phyloP scores from a whole-genome alignment of 2,797 vertebrate genomes.

The Argyrosomus regius region DNA sequence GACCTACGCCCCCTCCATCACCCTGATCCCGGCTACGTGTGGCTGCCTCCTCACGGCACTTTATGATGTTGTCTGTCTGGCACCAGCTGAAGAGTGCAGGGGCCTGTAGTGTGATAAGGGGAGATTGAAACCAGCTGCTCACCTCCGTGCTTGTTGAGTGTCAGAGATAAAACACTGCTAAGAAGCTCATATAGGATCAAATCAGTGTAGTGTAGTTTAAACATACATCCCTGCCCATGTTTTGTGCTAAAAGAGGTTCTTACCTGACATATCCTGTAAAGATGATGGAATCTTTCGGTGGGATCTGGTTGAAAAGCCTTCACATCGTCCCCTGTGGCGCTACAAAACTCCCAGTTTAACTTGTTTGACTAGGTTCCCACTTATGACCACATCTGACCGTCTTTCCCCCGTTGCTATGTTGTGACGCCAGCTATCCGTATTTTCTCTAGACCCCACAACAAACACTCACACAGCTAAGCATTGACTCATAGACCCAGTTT shows the following conservation, averaged over 20 bases:
- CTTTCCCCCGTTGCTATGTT: constrained; percentile 47
- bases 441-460: constrained; percentile 52
- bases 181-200: constrained; percentile 29
- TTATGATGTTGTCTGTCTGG: constrained; percentile 75
- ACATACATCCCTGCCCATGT: constrained; percentile 8
- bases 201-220: constrained; percentile 24
- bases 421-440: constrained; percentile 39
- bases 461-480: constrained; percentile 36
- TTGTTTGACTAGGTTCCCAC: constrained; percentile 16
- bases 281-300: constrained; percentile 4
- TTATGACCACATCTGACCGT: constrained; percentile 39
- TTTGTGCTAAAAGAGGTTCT: not conserved
- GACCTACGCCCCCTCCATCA: constrained; percentile 46
- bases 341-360: constrained; percentile 16
- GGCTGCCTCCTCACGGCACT: constrained; percentile 62
- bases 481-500: constrained; percentile 52
- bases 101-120: constrained; percentile 62
- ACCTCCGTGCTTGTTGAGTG: constrained; percentile 36
- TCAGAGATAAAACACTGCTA: constrained; percentile 36
- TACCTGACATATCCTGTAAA: not conserved
- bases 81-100: constrained; percentile 47
- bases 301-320: constrained; percentile 15
- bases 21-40: constrained; percentile 41
- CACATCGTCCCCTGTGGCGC: constrained; percentile 16
- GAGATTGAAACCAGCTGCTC: constrained; percentile 76